These are phyloP conservation scores for Micoletzkya japonica DNA, from an alignment of 2,888 invertebrate species.

Conservation along the genomic window DNA sequence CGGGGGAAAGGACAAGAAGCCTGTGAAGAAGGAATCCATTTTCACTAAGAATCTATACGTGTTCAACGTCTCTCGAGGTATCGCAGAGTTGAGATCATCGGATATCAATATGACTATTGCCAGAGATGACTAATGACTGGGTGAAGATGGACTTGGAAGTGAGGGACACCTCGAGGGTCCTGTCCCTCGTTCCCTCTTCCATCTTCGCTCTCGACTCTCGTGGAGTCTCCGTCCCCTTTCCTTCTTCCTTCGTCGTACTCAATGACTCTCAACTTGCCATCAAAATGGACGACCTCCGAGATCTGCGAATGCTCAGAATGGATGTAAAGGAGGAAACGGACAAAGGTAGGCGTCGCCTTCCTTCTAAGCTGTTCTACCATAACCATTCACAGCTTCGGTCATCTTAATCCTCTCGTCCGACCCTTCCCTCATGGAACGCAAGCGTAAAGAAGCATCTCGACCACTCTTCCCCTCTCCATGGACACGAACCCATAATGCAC, in stretches of 20 bases:
- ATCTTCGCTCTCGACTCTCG: constrained; percentile 8
- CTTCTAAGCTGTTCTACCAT: neutral
- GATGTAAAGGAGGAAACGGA: constrained; percentile 6
- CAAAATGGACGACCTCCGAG: neutral
- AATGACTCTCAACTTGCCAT: neutral
- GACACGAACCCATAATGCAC: neutral
- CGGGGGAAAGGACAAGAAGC: constrained; percentile 4
- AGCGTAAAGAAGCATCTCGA: constrained; percentile 10
- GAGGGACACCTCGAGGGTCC: neutral
- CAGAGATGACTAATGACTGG: neutral
- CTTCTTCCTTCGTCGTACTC: neutral
- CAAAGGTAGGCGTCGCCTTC: neutral
- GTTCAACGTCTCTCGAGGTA: constrained; percentile 11
- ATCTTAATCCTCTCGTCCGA: constrained; percentile 20
- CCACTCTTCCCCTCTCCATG: constrained; percentile 12
- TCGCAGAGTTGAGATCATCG: neutral
- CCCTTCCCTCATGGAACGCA: neutral
- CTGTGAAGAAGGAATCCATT: constrained; percentile 2
- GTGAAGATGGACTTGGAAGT: neutral
- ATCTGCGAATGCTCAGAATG: neutral
- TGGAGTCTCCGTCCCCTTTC: constrained; percentile 9
- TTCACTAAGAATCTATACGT: constrained; percentile 17
- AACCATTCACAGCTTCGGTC: neutral
- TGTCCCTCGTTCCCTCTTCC: neutral
- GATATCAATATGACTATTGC: neutral